Evolutionary conservation across 2,113 vertebrate genomes (phyloP).

Genomic region (Podarcis muralis): DNA sequence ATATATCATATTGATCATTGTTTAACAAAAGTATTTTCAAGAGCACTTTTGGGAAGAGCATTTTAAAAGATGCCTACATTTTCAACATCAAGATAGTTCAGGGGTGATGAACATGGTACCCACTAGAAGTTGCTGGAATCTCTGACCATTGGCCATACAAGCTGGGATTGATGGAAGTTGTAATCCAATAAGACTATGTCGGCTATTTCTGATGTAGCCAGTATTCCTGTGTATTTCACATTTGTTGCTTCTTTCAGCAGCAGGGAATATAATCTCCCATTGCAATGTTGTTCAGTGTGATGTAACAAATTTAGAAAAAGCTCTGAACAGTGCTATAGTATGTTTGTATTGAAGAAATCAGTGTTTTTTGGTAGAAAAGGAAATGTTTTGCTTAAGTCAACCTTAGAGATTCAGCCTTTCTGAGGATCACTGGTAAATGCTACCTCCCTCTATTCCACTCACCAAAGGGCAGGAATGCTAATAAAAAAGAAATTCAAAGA

Average conservation of each 20-base stretch:
- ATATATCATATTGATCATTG: not conserved
- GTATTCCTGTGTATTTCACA: not conserved
- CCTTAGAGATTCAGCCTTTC: not conserved
- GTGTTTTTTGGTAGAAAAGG: not conserved
- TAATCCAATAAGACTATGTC: not conserved
- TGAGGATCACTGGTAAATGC: not conserved
- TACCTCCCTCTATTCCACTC: not conserved
- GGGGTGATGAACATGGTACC: too few relatives aligned
- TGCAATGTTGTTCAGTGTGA: fast-evolving
- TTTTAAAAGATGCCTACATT: too few relatives aligned
- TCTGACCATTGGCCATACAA: too few relatives aligned
- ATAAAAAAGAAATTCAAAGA: not conserved
- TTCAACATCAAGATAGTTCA: too few relatives aligned
- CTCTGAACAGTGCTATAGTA: not conserved
- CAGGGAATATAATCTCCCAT: not conserved
- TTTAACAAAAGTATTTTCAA: not conserved
- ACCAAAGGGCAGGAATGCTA: not conserved
- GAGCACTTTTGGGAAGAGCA: not conserved
- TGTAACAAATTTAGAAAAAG: not conserved
- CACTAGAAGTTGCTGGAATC: too few relatives aligned
- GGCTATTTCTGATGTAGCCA: not conserved
- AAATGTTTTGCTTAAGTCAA: conserved; percentile 15
- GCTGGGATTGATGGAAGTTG: too few relatives aligned
- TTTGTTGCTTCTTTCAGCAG: conserved; percentile 1
- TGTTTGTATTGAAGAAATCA: not conserved